Conservation (phyloP, 2,888 invertebrate genomes). For the Malthinus flaveolus region DNA sequence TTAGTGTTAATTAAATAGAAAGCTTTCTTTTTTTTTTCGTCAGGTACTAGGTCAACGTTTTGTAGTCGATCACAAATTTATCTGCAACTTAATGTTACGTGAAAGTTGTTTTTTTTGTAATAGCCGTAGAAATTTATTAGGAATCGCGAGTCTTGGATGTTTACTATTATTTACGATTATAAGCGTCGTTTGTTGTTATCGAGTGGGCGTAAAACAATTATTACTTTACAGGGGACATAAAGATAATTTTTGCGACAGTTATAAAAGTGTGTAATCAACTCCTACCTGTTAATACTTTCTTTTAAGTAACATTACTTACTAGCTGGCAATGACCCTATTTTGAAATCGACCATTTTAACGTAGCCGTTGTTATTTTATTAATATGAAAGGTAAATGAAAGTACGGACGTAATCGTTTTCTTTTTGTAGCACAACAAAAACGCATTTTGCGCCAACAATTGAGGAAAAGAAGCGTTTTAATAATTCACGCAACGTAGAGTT, state of each 20-base stretch:
- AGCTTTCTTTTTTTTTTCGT: constrained; percentile 17
- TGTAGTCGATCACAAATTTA: constrained; percentile 7
- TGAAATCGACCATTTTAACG: constrained; percentile 21
- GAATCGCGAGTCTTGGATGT: too few relatives aligned
- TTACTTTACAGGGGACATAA: background rate
- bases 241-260: too few relatives aligned
- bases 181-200: background rate
- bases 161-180: background rate
- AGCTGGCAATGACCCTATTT: constrained; percentile 42
- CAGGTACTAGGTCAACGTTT: constrained; percentile 21
- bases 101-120: constrained; percentile 1
- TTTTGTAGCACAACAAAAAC: background rate
- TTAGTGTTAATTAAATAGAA: constrained; percentile 7
- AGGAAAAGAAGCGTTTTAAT: too few relatives aligned
- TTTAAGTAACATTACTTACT: constrained; percentile 11
- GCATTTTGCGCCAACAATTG: too few relatives aligned
- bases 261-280: constrained; percentile 11
- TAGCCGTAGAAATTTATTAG: too few relatives aligned
- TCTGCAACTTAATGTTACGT: constrained; percentile 1
- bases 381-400: constrained; percentile 32
- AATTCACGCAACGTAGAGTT: too few relatives aligned
- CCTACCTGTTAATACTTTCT: constrained; percentile 18
- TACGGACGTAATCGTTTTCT: constrained; percentile 20
- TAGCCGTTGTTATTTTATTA: constrained; percentile 9
- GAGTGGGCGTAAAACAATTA: constrained; percentile 4